Base-by-base conservation (phyloP, 35 echinoderm and acorn worm species). In the Heliocidaris tuberculata region DNA sequence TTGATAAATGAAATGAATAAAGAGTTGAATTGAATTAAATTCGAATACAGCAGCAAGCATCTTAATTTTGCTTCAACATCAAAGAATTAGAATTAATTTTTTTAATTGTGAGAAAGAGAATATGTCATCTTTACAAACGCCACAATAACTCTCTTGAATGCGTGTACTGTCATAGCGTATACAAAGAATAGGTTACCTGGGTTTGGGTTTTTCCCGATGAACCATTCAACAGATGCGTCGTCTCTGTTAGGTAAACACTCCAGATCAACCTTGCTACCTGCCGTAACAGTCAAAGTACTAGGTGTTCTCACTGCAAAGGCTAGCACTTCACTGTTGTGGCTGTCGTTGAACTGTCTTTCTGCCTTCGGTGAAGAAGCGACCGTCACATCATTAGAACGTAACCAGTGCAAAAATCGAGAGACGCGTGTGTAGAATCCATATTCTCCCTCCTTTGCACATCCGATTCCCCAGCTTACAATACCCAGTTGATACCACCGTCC, bases 381-480 rank as follows among this genome's bases (percentile, higher is more conserved):
- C 15, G 70, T 85, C 70, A 85, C 70, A 85, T 85, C n/a, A 0
- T 85, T 19, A 16, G 70, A 85, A 16, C n/a, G 70, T 4, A 95
- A 94, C 97, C 97, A 98, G 21, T 96, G 54, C 15, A 94, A 9
- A 71, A 97, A 98, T 16, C 89, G 95, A 56, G 96, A 30, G 16
- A 98, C 59, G 92, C 60, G 95, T 2, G 97, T 97, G 85, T 97
- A 98, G 92, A 94, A 97, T 15, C 97, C 97, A 94, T 98, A 98
- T 47, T 98, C 95, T 3, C 95, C 96, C 21, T 94, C 31, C 32
- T 50, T 48, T 21, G 56, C 97, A 85, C 97, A 98, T 8, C 95
- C 93, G 35, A 42, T 42, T 42, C 35, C 35, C 35, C 35, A 42
- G 35, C 35, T 42, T 42, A 42, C 35, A 42, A 42, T 42, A 42